Evolutionary conservation across 2,888 invertebrate species (phyloP), one percentile per base, ranked within the genome.

Genomic region (Calliphora vomitoria): DNA sequence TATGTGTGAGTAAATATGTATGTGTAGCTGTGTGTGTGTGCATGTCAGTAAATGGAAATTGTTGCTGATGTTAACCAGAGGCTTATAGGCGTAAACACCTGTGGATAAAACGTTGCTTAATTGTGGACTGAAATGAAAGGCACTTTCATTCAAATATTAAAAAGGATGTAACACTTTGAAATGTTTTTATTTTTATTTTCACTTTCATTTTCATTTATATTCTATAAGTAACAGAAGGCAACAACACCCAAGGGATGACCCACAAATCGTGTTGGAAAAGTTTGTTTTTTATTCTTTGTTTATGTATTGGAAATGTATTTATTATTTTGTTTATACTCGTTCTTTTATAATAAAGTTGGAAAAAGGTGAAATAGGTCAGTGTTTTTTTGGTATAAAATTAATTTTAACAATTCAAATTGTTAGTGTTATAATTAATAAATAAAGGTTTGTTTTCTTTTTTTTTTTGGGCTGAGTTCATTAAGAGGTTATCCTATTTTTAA

Each of bases 131-230:
- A 82, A 35, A 74, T 80, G 75, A 82, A 78, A 78, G 62, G 47
- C 71, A 62, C 53, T 69, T 69, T 78, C 72, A 80, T 69, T 85
- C 35, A 85, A 80, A 80, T 68, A 75, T 85, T 85, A 68, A 80
- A 58, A 62, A 85, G 80, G 80, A 75, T 85, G 44, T 44, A 44
- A 83, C 82, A 75, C 85, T 68, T 75, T 68, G n/a, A 50, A 66
- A 38, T 11, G 35, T 50, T 76, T 76, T 78, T 41, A 15, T 75
- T 47, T 58, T 35, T n/a, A 71, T 41, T 72, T 58, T 11, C 41
- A 62, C 80, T 62, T 82, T 75, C 53, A 60, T n/a, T 69, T 69
- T 69, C 15, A 8, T 71, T 68, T 81, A 5, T 55, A 47, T 4
- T 11, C 8, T 13, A 72, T 25, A 66, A 38, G 13, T 25, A 68